Evolutionary conservation across 2,888 invertebrate genomes (phyloP).

Genomic region (Smittia aterrima): DNA sequence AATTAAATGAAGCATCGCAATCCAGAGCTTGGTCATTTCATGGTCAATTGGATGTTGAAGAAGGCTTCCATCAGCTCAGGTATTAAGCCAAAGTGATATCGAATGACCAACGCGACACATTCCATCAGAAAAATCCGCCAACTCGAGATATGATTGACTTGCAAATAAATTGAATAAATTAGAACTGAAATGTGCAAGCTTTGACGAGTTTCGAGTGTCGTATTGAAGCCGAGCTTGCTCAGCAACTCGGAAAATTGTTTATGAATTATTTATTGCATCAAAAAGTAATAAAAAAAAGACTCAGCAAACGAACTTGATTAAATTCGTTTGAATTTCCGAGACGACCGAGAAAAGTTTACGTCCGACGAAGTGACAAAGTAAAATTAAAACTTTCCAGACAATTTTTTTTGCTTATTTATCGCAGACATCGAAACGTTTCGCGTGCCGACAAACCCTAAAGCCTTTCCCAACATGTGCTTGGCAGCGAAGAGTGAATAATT

Average conservation of each 20-base stretch:
- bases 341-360: too few species aligned
- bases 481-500: neutral
- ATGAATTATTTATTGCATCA: too few species aligned
- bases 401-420: neutral
- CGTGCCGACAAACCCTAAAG: neutral
- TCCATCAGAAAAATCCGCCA: neutral
- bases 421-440: neutral
- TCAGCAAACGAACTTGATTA: too few species aligned
- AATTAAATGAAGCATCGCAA: neutral
- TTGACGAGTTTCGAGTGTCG: too few species aligned
- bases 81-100: neutral
- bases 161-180: neutral
- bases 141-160: neutral
- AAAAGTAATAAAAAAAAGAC: too few species aligned
- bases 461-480: neutral
- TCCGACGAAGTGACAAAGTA: neutral
- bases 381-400: slow-evolving; percentile 14
- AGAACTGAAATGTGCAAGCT: neutral
- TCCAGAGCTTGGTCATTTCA: neutral
- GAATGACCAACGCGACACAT: neutral
- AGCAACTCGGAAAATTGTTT: too few species aligned
- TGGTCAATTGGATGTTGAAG: neutral
- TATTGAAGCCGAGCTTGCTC: too few species aligned
- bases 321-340: too few species aligned
- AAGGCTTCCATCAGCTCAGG: neutral